Base-by-base conservation (phyloP, 2,797 vertebrate species). In the Sebastes variabilis region DNA sequence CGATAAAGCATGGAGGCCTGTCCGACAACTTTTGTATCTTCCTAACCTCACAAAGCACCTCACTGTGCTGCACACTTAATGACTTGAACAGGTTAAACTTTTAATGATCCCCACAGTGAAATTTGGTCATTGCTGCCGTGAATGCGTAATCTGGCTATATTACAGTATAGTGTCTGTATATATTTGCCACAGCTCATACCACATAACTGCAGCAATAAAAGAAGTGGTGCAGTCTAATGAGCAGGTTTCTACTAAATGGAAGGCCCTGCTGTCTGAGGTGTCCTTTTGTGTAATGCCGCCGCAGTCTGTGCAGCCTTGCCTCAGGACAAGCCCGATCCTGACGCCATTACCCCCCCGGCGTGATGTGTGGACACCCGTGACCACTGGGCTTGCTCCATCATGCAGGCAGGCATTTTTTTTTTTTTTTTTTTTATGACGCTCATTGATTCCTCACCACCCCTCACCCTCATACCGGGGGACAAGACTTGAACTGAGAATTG, bases 401-500 rank as follows among this genome's bases (percentile, higher is more conserved):
- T 80, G 76, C 77, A 54, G 58, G 20, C 42, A 52, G 58, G 20
- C 42, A 56, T 22, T 85, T 84, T 85, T 86, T 30, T 42, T 34
- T 89, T 89, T 88, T 8, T 46, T 46, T 46, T 42, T 55, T 89
- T 92, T 90, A 87, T 90, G 81, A 89, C 79, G 65, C 74, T 82
- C 88, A 94, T 90, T 73, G 88, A 94, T 92, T 91, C 80, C 75
- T 70, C 55, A 38, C 72, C 74, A 77, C 24, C 58, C 24, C 29
- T 54, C 67, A 56, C 68, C 75, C 64, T 74, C 65, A 22, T 65
- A 66, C 70, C 9, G 46, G 30, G 22, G 73, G 59, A 66, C 78
- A 83, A 72, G 70, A 77, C 84, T 77, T 62, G 20, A 82, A 88
- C 72, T 72, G 66, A 84, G 80, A 87, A 94, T 94, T 92, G 83